Conservation (phyloP, 2,888 invertebrate genomes). For the Sialis fuliginosa region DNA sequence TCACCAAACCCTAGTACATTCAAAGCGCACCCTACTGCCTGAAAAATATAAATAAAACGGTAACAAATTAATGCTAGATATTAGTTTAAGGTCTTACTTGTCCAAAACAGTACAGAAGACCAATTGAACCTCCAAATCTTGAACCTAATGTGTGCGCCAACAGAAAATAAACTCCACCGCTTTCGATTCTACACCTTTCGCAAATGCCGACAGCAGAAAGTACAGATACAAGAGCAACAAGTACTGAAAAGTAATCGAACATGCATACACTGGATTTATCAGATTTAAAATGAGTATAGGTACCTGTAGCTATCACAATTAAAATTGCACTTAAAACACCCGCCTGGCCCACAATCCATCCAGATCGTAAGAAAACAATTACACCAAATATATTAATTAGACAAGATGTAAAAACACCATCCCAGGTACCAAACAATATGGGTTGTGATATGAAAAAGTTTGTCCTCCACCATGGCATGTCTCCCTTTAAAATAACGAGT, state of each 20-base stretch:
- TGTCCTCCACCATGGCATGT: conserved; percentile 89
- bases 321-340: conserved; percentile 64
- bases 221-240: conserved; percentile 80
- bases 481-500: conserved; percentile 33
- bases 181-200: conserved; percentile 84
- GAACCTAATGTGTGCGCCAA: conserved; percentile 88
- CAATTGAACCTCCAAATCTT: conserved; percentile 81
- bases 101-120: conserved; percentile 89
- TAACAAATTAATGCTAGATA: conserved; percentile 6
- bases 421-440: conserved; percentile 92
- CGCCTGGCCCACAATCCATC: conserved; percentile 93
- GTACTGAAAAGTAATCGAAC: conserved; percentile 38
- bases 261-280: conserved; percentile 1
- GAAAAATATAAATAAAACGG: conserved; percentile 16
- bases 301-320: conserved; percentile 67
- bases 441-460: conserved; percentile 94
- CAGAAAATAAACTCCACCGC: conserved; percentile 95
- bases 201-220: conserved; percentile 93
- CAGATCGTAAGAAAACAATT: conserved; percentile 88
- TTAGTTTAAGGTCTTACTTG: conserved; percentile 39
- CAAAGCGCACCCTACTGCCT: conserved; percentile 92
- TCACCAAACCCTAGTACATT: conserved; percentile 96
- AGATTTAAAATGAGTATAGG: conserved; percentile 1
- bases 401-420: conserved; percentile 95
- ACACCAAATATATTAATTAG: conserved; percentile 96